Percentiles rank a stretch among this genome's conserved stretches.
phyloP scores from a whole-genome alignment of 2,113 vertebrate species.

The Odontophorus gujanensis region DNA sequence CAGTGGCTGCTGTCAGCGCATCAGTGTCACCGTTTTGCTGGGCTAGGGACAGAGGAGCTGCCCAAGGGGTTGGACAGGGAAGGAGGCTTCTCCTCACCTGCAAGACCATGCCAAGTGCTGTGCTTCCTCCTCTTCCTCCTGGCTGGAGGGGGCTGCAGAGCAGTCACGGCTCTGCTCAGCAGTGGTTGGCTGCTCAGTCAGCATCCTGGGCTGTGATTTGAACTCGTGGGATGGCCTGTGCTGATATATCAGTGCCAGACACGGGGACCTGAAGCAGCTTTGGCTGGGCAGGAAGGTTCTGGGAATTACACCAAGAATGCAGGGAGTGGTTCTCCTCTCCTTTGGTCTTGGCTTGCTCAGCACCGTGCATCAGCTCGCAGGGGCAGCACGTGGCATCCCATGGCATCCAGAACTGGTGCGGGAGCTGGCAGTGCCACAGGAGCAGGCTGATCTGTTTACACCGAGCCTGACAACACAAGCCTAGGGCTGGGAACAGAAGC shows the following conservation, averaged over 20 bases:
- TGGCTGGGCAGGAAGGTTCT: background rate
- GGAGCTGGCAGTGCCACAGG: background rate
- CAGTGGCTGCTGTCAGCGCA: background rate
- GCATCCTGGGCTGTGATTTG: background rate
- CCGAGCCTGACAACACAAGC: background rate
- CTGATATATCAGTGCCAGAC: background rate
- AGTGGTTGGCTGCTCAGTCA: background rate
- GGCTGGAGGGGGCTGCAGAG: background rate
- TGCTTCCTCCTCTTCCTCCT: background rate
- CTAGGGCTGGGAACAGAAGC: background rate
- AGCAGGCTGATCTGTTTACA: background rate
- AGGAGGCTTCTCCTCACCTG: background rate
- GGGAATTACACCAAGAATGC: background rate
- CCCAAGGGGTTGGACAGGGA: background rate
- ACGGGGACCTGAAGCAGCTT: background rate
- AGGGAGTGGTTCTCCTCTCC: background rate
- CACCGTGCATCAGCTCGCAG: rapidly evolving
- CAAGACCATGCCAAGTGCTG: rapidly evolving
- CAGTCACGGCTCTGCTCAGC: background rate
- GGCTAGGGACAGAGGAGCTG: background rate
- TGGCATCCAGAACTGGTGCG: background rate
- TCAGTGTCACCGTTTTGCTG: background rate
- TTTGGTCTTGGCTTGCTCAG: background rate
- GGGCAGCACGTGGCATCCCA: rapidly evolving
- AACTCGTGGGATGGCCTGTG: rapidly evolving